Conservation (phyloP, 1,140 invertebrate species). For the Cherax quadricarinatus region DNA sequence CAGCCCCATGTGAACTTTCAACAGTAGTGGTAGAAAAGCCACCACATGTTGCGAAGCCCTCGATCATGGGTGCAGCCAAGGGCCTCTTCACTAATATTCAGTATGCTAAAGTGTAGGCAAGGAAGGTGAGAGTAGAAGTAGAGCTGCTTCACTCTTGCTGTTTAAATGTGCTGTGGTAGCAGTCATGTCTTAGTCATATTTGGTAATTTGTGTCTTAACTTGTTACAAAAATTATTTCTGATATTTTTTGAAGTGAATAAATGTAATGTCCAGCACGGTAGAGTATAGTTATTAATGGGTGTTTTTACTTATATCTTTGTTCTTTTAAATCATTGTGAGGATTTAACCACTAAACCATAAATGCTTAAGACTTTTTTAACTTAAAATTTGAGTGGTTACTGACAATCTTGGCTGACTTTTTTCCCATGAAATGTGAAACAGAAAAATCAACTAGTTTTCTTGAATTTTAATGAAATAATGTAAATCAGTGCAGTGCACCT, state of each 20-base stretch:
- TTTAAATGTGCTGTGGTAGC: conserved; percentile 67
- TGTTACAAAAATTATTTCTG: conserved; percentile 18
- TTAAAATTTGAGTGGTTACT: conserved; percentile 22
- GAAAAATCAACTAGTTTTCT: conserved; percentile 3
- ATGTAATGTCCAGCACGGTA: conserved; percentile 46
- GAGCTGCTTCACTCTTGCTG: conserved; percentile 62
- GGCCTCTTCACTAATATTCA: conserved; percentile 73
- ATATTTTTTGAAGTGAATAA: conserved; percentile 19
- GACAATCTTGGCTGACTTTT: background rate
- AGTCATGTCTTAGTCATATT: conserved; percentile 42
- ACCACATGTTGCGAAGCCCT: conserved; percentile 61
- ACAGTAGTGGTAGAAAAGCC: conserved; percentile 69
- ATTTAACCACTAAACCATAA: conserved; percentile 39
- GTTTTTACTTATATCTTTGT: conserved; percentile 21
- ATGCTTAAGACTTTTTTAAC: background rate
- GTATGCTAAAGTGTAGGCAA: conserved; percentile 69
- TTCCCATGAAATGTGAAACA: conserved; percentile 2
- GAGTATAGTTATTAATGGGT: conserved; percentile 49
- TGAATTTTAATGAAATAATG: conserved; percentile 5
- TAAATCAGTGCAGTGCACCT: background rate
- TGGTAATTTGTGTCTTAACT: conserved; percentile 35
- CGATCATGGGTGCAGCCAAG: conserved; percentile 70
- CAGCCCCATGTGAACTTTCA: conserved; percentile 69
- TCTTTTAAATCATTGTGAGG: background rate
- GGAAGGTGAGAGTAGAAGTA: conserved; percentile 69